A percentile compares a stretch with the other conserved stretches of the same genome.
phyloP scores from a whole-genome alignment of 2,888 invertebrate species.

The Drosophila nr. perissopoda region DNA sequence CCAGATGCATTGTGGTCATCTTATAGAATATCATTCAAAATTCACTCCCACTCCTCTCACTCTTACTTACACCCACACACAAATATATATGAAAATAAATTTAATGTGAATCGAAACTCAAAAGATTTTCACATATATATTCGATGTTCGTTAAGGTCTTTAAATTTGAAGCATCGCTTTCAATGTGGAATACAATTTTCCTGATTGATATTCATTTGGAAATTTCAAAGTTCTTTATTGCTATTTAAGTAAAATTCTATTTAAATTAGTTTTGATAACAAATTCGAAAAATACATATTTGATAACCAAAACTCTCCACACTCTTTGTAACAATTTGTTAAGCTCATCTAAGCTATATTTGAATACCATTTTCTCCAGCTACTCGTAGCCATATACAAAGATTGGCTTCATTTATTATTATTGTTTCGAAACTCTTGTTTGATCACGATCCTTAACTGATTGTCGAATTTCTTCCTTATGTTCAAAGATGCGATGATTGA shows the following conservation, averaged over 20 bases:
- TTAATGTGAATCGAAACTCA: conserved; percentile 31
- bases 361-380: not conserved
- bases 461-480: not conserved
- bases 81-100: conserved; percentile 31
- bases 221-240: not conserved
- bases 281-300: not conserved
- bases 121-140: not conserved
- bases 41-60: not conserved
- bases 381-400: not conserved
- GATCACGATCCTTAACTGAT: not conserved
- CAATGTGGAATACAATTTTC: not conserved
- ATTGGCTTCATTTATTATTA: not conserved
- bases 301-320: not conserved
- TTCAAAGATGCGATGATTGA: not conserved
- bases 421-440: not conserved
- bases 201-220: not conserved
- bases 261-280: not conserved
- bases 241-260: not conserved
- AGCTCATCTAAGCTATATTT: not conserved
- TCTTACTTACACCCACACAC: not conserved
- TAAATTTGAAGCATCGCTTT: not conserved
- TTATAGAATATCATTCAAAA: not conserved
- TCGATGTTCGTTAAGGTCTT: not conserved
- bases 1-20: not conserved
- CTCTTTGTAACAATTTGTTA: not conserved